phyloP scores from a whole-genome alignment of 2,797 vertebrate species.

The Enteromius trimaculatus region DNA sequence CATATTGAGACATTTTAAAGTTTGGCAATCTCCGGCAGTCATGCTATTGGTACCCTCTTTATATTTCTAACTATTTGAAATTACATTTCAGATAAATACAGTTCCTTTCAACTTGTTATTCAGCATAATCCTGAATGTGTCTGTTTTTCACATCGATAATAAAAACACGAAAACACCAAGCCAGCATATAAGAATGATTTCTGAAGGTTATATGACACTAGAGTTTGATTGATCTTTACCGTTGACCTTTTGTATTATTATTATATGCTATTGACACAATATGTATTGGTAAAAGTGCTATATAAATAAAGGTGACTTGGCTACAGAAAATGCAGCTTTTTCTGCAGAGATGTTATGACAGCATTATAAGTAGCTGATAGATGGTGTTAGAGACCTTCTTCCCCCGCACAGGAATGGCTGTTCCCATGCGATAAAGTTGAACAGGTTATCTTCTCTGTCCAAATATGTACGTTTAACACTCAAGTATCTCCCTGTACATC shows the following conservation, averaged over 20 bases:
- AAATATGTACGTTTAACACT: conserved; percentile 12
- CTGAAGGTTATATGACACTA: background rate
- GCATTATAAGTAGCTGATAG: conserved; percentile 26
- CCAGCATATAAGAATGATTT: background rate
- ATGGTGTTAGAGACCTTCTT: conserved; percentile 31
- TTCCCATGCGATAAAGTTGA: conserved; percentile 8
- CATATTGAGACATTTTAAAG: conserved; percentile 32
- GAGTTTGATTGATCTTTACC: too few relatives aligned
- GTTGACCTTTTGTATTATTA: too few relatives aligned
- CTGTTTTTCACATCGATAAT: background rate
- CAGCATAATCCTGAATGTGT: background rate
- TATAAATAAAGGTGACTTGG: too few relatives aligned
- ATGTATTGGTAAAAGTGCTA: too few relatives aligned
- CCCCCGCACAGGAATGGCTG: background rate
- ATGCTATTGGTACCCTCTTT: background rate
- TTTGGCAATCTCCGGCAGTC: background rate
- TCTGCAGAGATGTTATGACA: background rate
- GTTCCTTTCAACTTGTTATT: background rate
- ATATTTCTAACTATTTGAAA: background rate
- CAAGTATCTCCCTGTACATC: conserved; percentile 13
- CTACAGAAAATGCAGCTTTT: background rate
- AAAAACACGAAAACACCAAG: background rate
- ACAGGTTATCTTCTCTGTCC: background rate
- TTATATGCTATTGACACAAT: too few relatives aligned
- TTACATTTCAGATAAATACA: background rate